These are phyloP conservation scores for Cybosia mesomella DNA, from an alignment of 2,888 invertebrate genomes.

Conservation along the genomic window DNA sequence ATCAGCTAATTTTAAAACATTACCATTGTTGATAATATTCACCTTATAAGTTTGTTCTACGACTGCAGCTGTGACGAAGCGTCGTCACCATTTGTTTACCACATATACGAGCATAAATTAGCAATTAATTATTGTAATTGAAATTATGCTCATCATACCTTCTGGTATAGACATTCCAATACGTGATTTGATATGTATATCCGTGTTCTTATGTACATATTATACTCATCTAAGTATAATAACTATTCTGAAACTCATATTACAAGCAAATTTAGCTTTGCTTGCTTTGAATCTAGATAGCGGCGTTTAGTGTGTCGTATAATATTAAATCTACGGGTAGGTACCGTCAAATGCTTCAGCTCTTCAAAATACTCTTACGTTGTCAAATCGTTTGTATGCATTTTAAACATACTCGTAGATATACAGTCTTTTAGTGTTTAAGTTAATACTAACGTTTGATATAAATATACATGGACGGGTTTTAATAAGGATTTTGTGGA, in stretches of 20 bases:
- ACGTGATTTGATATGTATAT: not conserved
- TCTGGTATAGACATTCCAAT: conserved; percentile 12
- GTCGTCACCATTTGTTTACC: conserved; percentile 56
- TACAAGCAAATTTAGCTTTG: too few species aligned
- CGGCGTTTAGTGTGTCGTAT: too few species aligned
- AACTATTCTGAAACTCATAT: not conserved
- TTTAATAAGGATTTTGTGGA: too few species aligned
- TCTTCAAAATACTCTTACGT: too few species aligned
- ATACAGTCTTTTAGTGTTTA: too few species aligned
- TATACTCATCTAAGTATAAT: not conserved
- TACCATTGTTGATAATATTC: not conserved
- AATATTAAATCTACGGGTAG: too few species aligned
- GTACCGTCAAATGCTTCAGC: too few species aligned
- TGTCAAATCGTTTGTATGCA: too few species aligned
- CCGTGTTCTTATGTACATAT: not conserved
- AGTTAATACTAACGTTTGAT: too few species aligned
- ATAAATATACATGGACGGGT: too few species aligned
- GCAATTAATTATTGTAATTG: conserved; percentile 65
- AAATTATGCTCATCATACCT: conserved; percentile 34
- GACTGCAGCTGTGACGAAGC: conserved; percentile 52
- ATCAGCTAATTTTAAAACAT: not conserved
- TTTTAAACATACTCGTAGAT: too few species aligned
- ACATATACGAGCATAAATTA: conserved; percentile 67
- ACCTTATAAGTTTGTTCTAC: conserved; percentile 30
- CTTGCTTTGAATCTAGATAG: too few species aligned